Percentiles rank a stretch among this genome's conserved stretches.
phyloP scores from a whole-genome alignment of 2,888 invertebrate genomes.

The Carabus problematicus region DNA sequence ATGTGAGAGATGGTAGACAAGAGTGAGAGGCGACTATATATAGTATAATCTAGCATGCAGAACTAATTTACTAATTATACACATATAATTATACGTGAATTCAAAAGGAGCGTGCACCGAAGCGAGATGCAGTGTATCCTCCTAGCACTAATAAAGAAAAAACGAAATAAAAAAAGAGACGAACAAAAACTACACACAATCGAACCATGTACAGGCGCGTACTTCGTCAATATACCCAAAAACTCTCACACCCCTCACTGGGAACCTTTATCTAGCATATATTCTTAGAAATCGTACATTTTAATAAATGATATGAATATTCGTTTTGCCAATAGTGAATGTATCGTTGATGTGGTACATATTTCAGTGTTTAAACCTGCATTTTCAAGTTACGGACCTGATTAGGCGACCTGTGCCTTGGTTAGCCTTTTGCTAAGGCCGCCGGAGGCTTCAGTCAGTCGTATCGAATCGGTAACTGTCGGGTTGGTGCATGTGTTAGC shows the following conservation, averaged over 20 bases:
- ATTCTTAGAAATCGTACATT: too few relatives aligned
- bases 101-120: slow-evolving; percentile 17
- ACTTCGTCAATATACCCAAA: background rate
- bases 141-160: background rate
- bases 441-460: background rate
- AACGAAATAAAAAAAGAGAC: slow-evolving; percentile 1
- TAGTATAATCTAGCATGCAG: background rate
- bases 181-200: background rate
- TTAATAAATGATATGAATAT: too few relatives aligned
- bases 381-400: too few relatives aligned
- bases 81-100: slow-evolving; percentile 35
- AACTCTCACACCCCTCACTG: too few relatives aligned
- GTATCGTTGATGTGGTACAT: too few relatives aligned
- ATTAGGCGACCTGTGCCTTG: too few relatives aligned
- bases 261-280: too few relatives aligned
- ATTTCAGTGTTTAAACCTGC: too few relatives aligned
- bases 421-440: too few relatives aligned
- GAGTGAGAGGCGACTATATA: too few relatives aligned
- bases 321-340: too few relatives aligned
- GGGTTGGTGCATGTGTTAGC: background rate
- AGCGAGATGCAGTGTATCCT: slow-evolving; percentile 2
- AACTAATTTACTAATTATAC: slow-evolving; percentile 38
- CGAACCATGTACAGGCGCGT: background rate
- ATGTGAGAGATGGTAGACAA: too few relatives aligned
- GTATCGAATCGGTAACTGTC: slow-evolving; percentile 12